These are phyloP conservation scores for Mormyrus proboscirostris DNA, from an alignment of 2,797 vertebrate species.

Conservation along the genomic window DNA sequence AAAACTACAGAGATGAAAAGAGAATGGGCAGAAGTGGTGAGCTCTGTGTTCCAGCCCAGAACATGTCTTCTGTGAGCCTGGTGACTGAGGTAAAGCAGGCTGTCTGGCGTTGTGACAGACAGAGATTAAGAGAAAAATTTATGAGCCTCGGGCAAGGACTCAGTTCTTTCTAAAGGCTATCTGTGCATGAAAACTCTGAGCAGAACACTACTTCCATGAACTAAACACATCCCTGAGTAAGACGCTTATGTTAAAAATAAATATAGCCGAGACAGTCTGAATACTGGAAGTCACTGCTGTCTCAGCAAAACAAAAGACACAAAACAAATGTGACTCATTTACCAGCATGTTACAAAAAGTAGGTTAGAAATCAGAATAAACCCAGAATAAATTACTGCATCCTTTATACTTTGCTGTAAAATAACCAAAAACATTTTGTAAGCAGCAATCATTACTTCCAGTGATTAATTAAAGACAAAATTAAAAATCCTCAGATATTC, in stretches of 20 bases:
- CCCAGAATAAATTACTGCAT: neutral
- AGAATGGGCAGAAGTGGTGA: neutral
- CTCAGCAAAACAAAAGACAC: slow-evolving; percentile 8
- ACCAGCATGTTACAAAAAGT: neutral
- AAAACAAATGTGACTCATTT: neutral
- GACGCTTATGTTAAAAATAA: slow-evolving; percentile 13
- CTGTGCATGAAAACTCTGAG: slow-evolving; percentile 2
- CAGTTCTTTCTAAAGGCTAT: slow-evolving; percentile 22
- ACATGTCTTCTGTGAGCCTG: slow-evolving; percentile 15
- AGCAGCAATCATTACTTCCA: neutral
- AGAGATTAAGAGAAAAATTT: slow-evolving; percentile 23
- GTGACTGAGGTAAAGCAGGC: slow-evolving; percentile 23
- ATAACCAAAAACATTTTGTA: neutral
- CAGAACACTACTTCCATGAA: slow-evolving; percentile 13
- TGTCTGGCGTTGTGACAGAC: slow-evolving; percentile 23
- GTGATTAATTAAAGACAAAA: neutral
- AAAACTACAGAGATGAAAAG: neutral
- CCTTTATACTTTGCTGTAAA: neutral
- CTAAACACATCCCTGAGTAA: neutral
- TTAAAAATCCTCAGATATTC: neutral
- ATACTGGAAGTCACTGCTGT: neutral
- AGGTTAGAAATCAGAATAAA: neutral
- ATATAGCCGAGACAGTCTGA: neutral
- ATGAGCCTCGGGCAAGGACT: slow-evolving; percentile 20
- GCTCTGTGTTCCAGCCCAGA: neutral